phyloP scores from a whole-genome alignment of 2,113 vertebrate genomes.

The Brachypodius melanocephalos region DNA sequence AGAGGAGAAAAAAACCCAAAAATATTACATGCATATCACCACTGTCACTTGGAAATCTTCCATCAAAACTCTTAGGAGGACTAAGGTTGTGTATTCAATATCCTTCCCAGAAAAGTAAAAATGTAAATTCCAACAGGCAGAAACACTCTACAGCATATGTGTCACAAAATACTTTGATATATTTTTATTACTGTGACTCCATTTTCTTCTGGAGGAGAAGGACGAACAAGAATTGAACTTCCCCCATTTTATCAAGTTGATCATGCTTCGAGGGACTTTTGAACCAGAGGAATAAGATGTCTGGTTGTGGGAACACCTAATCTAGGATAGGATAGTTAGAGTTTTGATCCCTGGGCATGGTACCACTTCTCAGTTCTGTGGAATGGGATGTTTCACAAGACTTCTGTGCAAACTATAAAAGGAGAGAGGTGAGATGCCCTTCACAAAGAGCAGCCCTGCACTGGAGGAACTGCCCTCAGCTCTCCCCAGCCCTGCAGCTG shows the following conservation, averaged over 20 bases:
- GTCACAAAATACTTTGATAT: background rate
- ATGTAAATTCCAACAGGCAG: background rate
- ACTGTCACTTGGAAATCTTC: background rate
- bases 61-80: background rate
- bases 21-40: no score
- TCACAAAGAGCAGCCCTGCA: rapidly evolving
- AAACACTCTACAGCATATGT: background rate
- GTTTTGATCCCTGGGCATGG: background rate
- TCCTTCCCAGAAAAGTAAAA: background rate
- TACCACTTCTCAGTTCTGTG: background rate
- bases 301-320: background rate
- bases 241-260: background rate
- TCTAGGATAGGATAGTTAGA: rapidly evolving
- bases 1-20: background rate
- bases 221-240: background rate
- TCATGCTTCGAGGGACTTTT: rapidly evolving
- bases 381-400: background rate
- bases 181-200: background rate
- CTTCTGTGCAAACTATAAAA: background rate
- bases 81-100: background rate
- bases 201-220: background rate
- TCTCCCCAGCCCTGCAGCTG: background rate
- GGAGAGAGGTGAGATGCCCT: rapidly evolving
- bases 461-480: background rate
- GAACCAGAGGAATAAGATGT: rapidly evolving